These are phyloP conservation scores for Cheilosia vernalis DNA, from an alignment of 2,888 invertebrate species.

Conservation along the genomic window DNA sequence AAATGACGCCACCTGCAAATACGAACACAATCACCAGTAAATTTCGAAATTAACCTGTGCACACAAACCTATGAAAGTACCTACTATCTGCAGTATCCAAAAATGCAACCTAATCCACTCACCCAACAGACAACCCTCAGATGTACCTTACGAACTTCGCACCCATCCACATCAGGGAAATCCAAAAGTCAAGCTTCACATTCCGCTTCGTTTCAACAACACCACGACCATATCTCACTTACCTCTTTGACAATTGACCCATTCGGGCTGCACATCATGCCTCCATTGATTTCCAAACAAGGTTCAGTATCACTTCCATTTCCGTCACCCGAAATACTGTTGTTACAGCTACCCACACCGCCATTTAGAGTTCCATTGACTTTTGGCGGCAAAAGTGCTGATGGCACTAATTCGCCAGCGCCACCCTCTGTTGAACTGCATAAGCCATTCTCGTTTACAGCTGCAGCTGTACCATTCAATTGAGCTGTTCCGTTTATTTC, in stretches of 20 bases:
- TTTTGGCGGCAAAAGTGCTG: constrained; percentile 50
- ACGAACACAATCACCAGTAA: no score
- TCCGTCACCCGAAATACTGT: constrained; percentile 76
- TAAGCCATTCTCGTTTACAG: constrained; percentile 66
- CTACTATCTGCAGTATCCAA: no score
- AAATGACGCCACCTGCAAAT: no score
- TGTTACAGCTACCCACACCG: constrained; percentile 71
- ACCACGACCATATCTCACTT: constrained; percentile 54
- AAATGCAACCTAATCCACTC: no score
- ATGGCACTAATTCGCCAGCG: constrained; percentile 56
- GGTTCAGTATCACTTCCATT: constrained; percentile 79
- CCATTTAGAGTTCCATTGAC: constrained; percentile 67
- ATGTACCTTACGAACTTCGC: no score
- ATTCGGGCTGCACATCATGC: constrained; percentile 80
- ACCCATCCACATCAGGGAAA: no score
- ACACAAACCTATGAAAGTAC: no score
- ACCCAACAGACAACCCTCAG: no score
- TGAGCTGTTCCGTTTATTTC: constrained; percentile 57
- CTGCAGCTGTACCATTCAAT: constrained; percentile 75
- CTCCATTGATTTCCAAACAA: constrained; percentile 81
- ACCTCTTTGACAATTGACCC: constrained; percentile 81
- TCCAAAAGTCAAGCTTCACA: constrained; percentile 16
- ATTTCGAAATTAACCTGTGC: no score
- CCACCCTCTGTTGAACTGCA: constrained; percentile 58
- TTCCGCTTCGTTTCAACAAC: background rate